These are phyloP conservation scores for Rhipidura dahli DNA, from an alignment of 2,113 vertebrate genomes.

Conservation along the genomic window DNA sequence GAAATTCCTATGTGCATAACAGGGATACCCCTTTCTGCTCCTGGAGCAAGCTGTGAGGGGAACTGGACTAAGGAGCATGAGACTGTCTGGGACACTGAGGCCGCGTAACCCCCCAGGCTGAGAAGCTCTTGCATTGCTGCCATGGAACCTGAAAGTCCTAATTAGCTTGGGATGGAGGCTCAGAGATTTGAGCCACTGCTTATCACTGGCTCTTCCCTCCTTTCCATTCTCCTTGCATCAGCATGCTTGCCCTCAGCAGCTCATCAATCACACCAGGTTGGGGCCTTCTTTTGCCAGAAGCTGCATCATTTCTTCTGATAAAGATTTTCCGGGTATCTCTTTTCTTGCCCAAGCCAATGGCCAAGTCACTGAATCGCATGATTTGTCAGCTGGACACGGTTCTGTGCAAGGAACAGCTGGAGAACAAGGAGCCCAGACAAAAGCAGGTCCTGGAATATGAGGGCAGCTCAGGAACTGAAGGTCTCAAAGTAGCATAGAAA, in stretches of 20 bases:
- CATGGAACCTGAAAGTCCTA: background rate
- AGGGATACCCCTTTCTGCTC: background rate
- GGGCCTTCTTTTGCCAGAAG: background rate
- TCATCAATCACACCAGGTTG: background rate
- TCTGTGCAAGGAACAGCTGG: background rate
- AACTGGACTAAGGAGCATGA: background rate
- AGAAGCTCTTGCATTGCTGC: background rate
- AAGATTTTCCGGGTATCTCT: background rate
- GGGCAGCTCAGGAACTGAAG: background rate
- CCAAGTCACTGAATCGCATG: fast-evolving
- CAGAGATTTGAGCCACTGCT: background rate
- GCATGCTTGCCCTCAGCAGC: background rate
- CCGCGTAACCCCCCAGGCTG: background rate
- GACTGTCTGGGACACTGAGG: background rate
- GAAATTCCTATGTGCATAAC: background rate
- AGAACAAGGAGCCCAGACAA: background rate
- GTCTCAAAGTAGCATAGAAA: background rate
- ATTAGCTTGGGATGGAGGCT: background rate
- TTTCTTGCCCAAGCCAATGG: background rate
- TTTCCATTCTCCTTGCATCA: background rate
- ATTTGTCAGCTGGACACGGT: background rate
- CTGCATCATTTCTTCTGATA: background rate
- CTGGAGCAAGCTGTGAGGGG: background rate
- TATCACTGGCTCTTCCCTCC: background rate
- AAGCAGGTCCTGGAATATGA: background rate